Percentiles rank a stretch among this genome's conserved stretches.
Evolutionary conservation across 2,888 invertebrate species (phyloP).

Genomic region (Ctenicera cuprea): DNA sequence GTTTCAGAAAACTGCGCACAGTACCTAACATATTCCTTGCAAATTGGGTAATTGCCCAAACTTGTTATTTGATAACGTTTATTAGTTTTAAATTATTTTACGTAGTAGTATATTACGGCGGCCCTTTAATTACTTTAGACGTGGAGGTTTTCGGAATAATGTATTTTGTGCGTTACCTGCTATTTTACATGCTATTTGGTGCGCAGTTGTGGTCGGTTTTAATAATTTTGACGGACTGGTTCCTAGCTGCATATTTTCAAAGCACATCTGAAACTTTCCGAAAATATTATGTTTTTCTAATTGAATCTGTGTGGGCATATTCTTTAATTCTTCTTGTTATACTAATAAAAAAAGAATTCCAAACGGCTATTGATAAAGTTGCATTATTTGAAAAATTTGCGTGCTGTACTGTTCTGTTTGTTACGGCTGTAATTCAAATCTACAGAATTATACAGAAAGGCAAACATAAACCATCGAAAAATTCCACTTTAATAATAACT

Average conservation of each 20-base stretch:
- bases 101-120: background rate
- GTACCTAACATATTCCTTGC: constrained; percentile 18
- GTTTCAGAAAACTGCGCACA: constrained; percentile 11
- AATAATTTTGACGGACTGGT: too few species aligned
- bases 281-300: too few species aligned
- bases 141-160: too few species aligned
- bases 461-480: background rate
- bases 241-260: too few species aligned
- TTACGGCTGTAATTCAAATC: background rate
- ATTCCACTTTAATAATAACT: constrained; percentile 10
- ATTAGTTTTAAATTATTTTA: constrained; percentile 17
- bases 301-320: too few species aligned
- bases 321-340: too few species aligned
- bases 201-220: too few species aligned
- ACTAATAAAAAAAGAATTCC: too few species aligned
- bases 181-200: background rate
- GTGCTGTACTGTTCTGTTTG: background rate
- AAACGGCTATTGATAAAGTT: too few species aligned
- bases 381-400: too few species aligned
- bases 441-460: background rate
- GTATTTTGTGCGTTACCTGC: too few species aligned
- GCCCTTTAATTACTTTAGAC: background rate
- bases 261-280: too few species aligned
- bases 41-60: constrained; percentile 13
- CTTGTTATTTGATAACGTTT: background rate